Conservation (phyloP, 23 tunicate genomes). For the Halocynthia aurantium region DNA sequence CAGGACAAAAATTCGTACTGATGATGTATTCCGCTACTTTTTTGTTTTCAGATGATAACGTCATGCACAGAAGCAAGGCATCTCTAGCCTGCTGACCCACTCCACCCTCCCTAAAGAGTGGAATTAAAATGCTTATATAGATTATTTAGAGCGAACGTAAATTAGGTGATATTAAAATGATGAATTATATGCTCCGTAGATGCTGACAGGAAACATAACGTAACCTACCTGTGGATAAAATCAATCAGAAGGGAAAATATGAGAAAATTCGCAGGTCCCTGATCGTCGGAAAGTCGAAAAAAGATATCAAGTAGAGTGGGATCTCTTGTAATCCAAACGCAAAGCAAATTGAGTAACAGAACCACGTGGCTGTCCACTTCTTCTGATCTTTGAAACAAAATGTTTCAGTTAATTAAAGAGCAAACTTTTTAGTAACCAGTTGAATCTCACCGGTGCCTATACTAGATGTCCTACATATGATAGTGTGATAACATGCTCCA, state of each 20-base stretch:
- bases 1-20: slow-evolving; percentile 85
- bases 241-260: slow-evolving; percentile 68
- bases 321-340: slow-evolving; percentile 96
- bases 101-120: slow-evolving; percentile 62
- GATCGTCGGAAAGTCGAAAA: slow-evolving; percentile 46
- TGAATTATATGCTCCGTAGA: neutral
- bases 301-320: slow-evolving; percentile 81
- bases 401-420: neutral
- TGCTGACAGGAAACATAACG: neutral
- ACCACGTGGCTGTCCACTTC: slow-evolving; percentile 82
- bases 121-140: neutral
- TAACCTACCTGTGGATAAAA: slow-evolving; percentile 64
- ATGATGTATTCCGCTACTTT: slow-evolving; percentile 83
- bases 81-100: slow-evolving; percentile 95
- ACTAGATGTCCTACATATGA: neutral
- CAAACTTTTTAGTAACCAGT: neutral
- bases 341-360: slow-evolving; percentile 67
- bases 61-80: slow-evolving; percentile 78
- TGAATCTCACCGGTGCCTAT: neutral
- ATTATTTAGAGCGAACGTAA: neutral
- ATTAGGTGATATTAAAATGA: neutral
- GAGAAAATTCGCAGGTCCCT: slow-evolving; percentile 60
- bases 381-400: slow-evolving; percentile 32
- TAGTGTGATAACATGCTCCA: neutral
- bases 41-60: slow-evolving; percentile 56